These are phyloP conservation scores for Theristicus caerulescens DNA, from an alignment of 2,113 vertebrate species.

Conservation along the genomic window DNA sequence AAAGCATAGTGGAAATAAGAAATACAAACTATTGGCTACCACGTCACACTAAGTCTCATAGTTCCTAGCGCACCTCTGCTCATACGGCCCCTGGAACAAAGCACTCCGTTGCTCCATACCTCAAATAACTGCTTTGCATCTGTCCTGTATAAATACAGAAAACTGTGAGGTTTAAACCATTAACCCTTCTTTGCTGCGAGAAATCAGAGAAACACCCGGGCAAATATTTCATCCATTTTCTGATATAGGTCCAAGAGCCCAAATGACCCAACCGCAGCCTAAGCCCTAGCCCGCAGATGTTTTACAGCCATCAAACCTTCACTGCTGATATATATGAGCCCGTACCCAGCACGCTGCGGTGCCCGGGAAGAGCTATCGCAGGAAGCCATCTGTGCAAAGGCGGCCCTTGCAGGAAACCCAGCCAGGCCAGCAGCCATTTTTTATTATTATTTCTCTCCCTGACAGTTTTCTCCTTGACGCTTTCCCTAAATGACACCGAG, in stretches of 20 bases:
- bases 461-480: constrained; percentile 47
- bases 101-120: too few species aligned
- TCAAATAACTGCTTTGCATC: background rate
- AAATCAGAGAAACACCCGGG: accelerated
- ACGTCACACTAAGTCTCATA: accelerated
- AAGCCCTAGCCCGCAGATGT: background rate
- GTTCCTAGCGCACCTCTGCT: background rate
- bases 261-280: constrained; percentile 15
- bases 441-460: constrained; percentile 5
- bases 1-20: background rate
- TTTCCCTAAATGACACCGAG: background rate
- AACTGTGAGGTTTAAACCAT: background rate
- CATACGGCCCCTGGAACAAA: background rate
- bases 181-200: background rate
- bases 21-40: background rate
- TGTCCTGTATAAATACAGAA: background rate
- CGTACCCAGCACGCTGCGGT: background rate
- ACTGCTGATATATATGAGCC: background rate
- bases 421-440: constrained; percentile 26
- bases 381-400: constrained; percentile 85
- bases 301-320: background rate
- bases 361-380: constrained; percentile 78
- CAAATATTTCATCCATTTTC: background rate
- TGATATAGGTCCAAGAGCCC: constrained; percentile 17
- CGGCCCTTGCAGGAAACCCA: constrained; percentile 77